Conservation (phyloP, 2,113 vertebrate species). For the Lasiurus cinereus region DNA sequence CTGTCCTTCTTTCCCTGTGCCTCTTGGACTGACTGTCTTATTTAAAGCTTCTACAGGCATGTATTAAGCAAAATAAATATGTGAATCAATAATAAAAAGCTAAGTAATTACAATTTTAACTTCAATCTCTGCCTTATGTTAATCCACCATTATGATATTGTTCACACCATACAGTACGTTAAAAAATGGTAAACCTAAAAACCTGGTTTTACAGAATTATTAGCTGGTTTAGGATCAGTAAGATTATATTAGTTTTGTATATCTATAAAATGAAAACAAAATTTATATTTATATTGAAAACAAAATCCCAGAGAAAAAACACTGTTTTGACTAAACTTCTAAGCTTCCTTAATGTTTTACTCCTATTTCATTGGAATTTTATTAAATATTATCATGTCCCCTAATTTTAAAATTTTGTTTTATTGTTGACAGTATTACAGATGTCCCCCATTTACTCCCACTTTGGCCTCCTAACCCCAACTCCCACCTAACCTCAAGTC, state of each 20-base stretch:
- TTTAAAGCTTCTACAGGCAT: neutral
- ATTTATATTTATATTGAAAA: conserved; percentile 17
- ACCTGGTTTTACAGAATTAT: neutral
- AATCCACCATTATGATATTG: neutral
- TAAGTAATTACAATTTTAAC: conserved; percentile 39
- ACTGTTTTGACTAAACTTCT: neutral
- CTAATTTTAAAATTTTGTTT: neutral
- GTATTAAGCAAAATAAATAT: neutral
- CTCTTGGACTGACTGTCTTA: neutral
- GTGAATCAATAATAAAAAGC: neutral
- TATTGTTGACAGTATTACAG: neutral
- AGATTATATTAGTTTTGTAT: neutral
- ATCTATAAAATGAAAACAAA: neutral
- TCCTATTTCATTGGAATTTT: neutral
- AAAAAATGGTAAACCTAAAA: neutral
- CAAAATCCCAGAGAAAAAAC: neutral
- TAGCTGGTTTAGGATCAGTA: neutral
- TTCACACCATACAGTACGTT: neutral
- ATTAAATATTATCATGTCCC: neutral
- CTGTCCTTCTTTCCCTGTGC: neutral
- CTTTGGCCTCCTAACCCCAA: neutral
- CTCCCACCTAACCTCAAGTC: neutral
- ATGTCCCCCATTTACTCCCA: neutral
- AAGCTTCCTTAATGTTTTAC: neutral
- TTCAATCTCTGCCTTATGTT: neutral